These are phyloP conservation scores for Drosophila fungiperda DNA, from an alignment of 2,888 invertebrate genomes.

Conservation along the genomic window DNA sequence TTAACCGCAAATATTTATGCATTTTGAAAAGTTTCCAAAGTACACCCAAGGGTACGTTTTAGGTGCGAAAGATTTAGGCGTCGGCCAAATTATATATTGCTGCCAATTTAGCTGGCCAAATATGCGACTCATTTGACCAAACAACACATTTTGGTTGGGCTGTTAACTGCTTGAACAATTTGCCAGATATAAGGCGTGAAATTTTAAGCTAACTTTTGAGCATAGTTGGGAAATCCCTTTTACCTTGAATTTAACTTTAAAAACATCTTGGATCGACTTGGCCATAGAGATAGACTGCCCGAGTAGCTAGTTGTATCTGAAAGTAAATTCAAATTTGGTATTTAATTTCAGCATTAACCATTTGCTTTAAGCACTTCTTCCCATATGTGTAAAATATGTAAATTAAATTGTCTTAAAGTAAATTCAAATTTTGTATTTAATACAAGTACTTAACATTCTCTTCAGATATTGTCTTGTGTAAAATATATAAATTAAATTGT, in stretches of 20 bases:
- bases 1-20: slow-evolving; percentile 61
- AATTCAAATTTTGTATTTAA: no score
- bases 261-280: not conserved
- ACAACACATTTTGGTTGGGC: not conserved
- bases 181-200: not conserved
- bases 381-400: no score
- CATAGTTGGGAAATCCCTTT: slow-evolving; percentile 7
- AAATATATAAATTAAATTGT: no score
- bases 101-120: slow-evolving; percentile 53
- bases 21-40: slow-evolving; percentile 72
- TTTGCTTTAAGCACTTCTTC: not conserved
- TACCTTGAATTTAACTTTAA: slow-evolving; percentile 15
- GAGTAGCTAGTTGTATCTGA: not conserved
- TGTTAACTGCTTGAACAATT: not conserved
- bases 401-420: no score
- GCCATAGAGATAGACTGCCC: not conserved
- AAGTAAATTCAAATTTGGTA: not conserved
- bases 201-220: not conserved
- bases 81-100: slow-evolving; percentile 45
- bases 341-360: not conserved
- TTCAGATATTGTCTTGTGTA: no score
- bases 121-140: slow-evolving; percentile 22
- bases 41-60: slow-evolving; percentile 73
- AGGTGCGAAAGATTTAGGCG: slow-evolving; percentile 40
- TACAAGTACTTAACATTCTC: no score